These are phyloP conservation scores for Hippocampus kuda DNA, from an alignment of 2,797 vertebrate genomes.

Conservation along the genomic window DNA sequence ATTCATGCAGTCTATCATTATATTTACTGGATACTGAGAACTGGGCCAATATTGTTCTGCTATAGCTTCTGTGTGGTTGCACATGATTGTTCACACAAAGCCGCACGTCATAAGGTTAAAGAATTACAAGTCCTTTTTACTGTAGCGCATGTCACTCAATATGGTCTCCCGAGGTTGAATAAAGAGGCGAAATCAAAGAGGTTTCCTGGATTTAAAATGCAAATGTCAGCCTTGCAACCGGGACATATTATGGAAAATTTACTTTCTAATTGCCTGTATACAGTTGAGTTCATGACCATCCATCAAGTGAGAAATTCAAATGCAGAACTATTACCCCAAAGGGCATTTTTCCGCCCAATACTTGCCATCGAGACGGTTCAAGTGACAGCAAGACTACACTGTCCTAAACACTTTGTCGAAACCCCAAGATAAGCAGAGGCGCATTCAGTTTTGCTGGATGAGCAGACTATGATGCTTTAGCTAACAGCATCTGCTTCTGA, in stretches of 20 bases:
- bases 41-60: slow-evolving; percentile 44
- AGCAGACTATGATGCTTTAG: too few relatives aligned
- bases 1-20: slow-evolving; percentile 41
- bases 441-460: not conserved
- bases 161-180: not conserved
- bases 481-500: too few relatives aligned
- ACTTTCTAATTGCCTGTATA: not conserved
- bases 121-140: not conserved
- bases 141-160: not conserved
- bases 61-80: slow-evolving; percentile 24
- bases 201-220: not conserved
- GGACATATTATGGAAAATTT: not conserved
- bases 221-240: not conserved
- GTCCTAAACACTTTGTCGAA: not conserved
- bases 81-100: slow-evolving; percentile 41
- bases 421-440: not conserved
- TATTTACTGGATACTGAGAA: slow-evolving; percentile 50
- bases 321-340: not conserved
- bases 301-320: not conserved
- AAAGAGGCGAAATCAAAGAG: not conserved
- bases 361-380: not conserved
- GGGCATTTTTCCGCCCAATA: not conserved
- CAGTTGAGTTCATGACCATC: not conserved
- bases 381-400: not conserved
- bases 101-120: slow-evolving; percentile 38